Conservation (phyloP, 2,888 invertebrate species). For the Cephalotes varians region DNA sequence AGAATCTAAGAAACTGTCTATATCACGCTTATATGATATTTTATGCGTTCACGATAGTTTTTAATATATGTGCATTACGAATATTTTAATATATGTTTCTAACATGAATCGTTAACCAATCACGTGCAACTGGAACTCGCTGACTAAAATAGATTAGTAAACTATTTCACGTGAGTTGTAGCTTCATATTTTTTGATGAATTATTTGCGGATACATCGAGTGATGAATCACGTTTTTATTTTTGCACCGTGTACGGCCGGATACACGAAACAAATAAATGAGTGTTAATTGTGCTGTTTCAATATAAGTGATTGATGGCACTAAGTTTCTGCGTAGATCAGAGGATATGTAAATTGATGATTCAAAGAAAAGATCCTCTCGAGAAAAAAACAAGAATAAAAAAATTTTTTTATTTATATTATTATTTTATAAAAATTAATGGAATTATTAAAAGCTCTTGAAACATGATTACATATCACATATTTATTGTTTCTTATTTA, state of each 20-base stretch:
- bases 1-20: not conserved
- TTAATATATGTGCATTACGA: not conserved
- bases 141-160: conserved; percentile 43
- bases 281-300: conserved; percentile 37
- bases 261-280: conserved; percentile 35
- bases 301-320: conserved; percentile 31
- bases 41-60: not conserved
- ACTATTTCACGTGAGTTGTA: conserved; percentile 18
- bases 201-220: conserved; percentile 43
- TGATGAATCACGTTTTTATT: conserved; percentile 48
- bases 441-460: not conserved
- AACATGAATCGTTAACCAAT: conserved; percentile 31
- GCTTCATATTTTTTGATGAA: conserved; percentile 45
- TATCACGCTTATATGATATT: not conserved
- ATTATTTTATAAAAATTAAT: not conserved
- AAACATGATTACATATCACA: not conserved
- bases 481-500: not conserved
- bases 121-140: not conserved
- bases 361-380: not conserved
- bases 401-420: not conserved
- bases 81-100: not conserved
- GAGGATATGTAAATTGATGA: not conserved
- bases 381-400: not conserved
- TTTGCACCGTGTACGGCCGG: not conserved
- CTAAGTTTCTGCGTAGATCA: conserved; percentile 25